These are phyloP conservation scores for Temnothorax curvispinosus DNA, from an alignment of 1,140 invertebrate genomes.

Conservation along the genomic window DNA sequence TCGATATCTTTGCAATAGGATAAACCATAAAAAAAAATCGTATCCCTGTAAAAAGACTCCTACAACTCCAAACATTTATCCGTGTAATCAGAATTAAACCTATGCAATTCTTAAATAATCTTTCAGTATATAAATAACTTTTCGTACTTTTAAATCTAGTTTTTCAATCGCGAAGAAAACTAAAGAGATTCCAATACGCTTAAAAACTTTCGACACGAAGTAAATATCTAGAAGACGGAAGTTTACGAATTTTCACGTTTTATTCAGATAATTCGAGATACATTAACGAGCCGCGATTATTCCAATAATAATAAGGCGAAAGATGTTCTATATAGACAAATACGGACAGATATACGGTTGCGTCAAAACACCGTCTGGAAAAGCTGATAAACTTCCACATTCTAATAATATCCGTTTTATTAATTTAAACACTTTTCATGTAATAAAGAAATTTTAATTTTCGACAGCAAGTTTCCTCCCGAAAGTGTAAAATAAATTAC, in stretches of 20 bases:
- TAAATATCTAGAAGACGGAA: background rate
- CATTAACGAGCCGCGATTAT: background rate
- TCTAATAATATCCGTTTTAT: background rate
- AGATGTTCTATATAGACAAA: background rate
- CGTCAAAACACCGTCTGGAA: background rate
- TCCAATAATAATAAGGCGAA: background rate
- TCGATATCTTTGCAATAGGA: background rate
- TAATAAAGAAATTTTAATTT: background rate
- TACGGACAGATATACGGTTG: background rate
- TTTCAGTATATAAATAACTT: background rate
- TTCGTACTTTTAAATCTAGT: background rate
- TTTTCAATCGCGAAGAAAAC: background rate
- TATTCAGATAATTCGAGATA: background rate
- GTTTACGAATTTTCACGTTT: background rate
- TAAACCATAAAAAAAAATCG: conserved; percentile 3
- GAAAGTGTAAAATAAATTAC: conserved; percentile 25
- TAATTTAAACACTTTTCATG: background rate
- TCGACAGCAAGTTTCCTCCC: background rate
- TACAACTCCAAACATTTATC: background rate
- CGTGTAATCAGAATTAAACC: background rate
- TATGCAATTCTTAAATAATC: conserved; percentile 1
- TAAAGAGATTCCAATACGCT: background rate
- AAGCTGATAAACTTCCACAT: background rate
- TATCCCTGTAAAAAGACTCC: background rate
- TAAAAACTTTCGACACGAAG: background rate